Conservation (phyloP, 2,888 invertebrate genomes). For the Gisinianus flammeolus region DNA sequence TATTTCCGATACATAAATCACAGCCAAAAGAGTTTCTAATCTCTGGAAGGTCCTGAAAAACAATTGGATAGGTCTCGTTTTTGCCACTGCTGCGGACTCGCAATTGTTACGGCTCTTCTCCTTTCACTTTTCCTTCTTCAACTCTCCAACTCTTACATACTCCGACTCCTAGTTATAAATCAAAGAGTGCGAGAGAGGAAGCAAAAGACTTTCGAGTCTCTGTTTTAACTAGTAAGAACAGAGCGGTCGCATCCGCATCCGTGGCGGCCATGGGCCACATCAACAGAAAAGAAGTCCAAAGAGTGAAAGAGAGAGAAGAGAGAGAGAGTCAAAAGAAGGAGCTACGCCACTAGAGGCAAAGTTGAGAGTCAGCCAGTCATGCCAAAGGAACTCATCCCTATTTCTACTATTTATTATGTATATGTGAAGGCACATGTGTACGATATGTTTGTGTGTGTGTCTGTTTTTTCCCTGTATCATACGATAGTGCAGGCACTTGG, state of each 20-base stretch:
- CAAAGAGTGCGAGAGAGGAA: conserved; percentile 12
- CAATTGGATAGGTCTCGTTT: conserved; percentile 44
- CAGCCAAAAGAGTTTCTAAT: conserved; percentile 50
- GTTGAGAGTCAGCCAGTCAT: conserved; percentile 9
- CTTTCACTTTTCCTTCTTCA: too few relatives aligned
- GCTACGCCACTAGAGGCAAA: not conserved
- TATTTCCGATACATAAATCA: conserved; percentile 57
- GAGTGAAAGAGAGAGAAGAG: not conserved
- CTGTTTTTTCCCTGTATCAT: too few relatives aligned
- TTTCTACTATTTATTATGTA: conserved; percentile 8
- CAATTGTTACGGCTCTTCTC: conserved; percentile 37
- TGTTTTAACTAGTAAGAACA: not conserved
- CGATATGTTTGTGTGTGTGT: too few relatives aligned
- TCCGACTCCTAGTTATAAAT: conserved; percentile 41
- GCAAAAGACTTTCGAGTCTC: not conserved
- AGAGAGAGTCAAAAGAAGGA: not conserved
- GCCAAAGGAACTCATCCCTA: not conserved
- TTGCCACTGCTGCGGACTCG: conserved; percentile 25
- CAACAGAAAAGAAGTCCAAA: conserved; percentile 6
- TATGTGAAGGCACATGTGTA: not conserved
- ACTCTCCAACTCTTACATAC: too few relatives aligned
- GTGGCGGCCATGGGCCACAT: conserved; percentile 16
- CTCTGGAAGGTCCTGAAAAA: conserved; percentile 48
- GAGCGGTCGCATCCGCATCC: not conserved
- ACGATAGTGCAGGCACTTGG: too few relatives aligned